These are phyloP conservation scores for Andrena praecox DNA, from an alignment of 2,888 invertebrate species.

Conservation along the genomic window DNA sequence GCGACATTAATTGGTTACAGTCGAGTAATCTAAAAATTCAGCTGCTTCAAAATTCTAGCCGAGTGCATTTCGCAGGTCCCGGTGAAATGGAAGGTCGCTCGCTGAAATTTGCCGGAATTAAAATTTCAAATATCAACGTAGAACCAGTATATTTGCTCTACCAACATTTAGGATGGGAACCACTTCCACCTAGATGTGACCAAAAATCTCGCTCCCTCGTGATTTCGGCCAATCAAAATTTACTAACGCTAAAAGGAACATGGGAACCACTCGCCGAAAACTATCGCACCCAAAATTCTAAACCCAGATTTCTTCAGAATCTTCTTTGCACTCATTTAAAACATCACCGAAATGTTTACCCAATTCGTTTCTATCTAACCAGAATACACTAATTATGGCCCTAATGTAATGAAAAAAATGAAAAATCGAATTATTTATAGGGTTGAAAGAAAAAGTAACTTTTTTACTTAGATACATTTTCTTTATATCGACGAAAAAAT, in stretches of 20 bases:
- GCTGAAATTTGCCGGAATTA: constrained; percentile 15
- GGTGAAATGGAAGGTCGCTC: background rate
- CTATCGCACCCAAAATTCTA: no score
- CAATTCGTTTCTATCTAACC: no score
- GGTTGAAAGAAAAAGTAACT: no score
- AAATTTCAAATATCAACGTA: constrained; percentile 30
- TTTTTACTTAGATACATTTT: no score
- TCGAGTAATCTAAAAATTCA: constrained; percentile 5
- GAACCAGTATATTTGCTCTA: constrained; percentile 7
- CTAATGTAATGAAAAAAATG: no score
- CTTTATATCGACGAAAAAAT: no score
- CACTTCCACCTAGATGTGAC: background rate
- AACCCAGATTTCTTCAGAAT: no score
- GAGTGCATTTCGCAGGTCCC: background rate
- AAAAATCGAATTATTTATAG: no score
- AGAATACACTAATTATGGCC: no score
- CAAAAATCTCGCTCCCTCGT: background rate
- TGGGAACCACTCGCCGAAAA: background rate
- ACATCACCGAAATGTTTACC: no score
- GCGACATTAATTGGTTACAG: background rate
- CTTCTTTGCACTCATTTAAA: no score
- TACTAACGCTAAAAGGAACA: background rate
- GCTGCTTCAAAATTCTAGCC: background rate
- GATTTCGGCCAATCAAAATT: background rate
- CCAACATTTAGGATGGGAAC: background rate